These are phyloP conservation scores for Rhea americana DNA, from an alignment of 2,113 vertebrate species.

Conservation along the genomic window DNA sequence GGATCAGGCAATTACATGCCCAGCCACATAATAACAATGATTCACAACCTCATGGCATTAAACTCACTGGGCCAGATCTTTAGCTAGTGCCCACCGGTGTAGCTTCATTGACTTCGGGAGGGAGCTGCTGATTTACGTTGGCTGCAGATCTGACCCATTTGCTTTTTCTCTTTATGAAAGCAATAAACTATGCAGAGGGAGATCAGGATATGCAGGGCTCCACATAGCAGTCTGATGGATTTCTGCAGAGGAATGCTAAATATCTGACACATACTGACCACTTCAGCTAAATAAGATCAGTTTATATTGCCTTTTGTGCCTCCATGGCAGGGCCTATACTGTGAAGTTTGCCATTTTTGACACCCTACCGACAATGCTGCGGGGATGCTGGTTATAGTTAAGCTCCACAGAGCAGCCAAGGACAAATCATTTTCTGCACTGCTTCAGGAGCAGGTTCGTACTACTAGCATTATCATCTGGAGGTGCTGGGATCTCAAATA, in stretches of 20 bases:
- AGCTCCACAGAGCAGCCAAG: neutral
- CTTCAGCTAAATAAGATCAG: neutral
- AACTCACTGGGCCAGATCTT: conserved; percentile 64
- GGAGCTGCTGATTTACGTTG: conserved; percentile 37
- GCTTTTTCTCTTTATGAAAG: conserved; percentile 50
- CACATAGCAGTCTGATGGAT: neutral
- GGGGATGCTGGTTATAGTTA: neutral
- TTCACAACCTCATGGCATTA: conserved; percentile 53
- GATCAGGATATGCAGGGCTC: neutral
- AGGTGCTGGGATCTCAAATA: neutral
- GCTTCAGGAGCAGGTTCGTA: neutral
- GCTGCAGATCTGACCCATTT: conserved; percentile 51
- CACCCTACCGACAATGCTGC: neutral
- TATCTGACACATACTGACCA: neutral
- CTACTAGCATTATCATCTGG: neutral
- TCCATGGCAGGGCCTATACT: neutral
- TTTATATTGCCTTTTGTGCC: neutral
- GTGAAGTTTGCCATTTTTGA: neutral
- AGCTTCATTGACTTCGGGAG: conserved; percentile 36
- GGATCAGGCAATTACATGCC: conserved; percentile 38
- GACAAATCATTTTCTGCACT: neutral
- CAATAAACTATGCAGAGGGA: conserved; percentile 26
- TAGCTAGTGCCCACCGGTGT: conserved; percentile 54
- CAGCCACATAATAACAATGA: conserved; percentile 48
- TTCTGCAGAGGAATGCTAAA: conserved; percentile 36